Base-by-base conservation (phyloP, 2,113 vertebrate genomes). In the Ia io region DNA sequence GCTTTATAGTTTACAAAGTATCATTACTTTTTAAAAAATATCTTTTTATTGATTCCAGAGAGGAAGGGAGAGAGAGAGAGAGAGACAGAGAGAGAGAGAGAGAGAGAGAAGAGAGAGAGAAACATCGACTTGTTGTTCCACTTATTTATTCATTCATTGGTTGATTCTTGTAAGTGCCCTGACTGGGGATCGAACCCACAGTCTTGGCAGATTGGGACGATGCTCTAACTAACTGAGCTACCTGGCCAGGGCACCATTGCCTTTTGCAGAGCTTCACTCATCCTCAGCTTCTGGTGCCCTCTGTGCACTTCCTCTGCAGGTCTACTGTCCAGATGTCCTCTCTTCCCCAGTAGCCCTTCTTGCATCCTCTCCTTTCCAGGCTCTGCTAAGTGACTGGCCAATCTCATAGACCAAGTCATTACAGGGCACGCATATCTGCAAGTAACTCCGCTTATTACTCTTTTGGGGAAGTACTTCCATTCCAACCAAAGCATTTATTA, bases 401-500 rank as follows among this genome's bases (percentile, higher is more conserved):
- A 95, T 90, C 13, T 73, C 80, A 92, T 42, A 80, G 70, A 73
- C 32, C 30, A 74, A 83, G 53, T 78, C 44, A 86, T 59, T 51
- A 88, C 35, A 83, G 47, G 35, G 14, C 84, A 32, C 77, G 49
- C 53, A 32, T 35, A 77, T 78, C 82, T 94, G 84, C 84, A 90
- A 76, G 82, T 70, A 76, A 63, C 3, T 49, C 74, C 51, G 65
- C 65, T 90, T 94, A 79, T 90, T 65, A 32, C 1, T 8, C 32
- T 9, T 76, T 94, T 42, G 23, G 28, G 49, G 71, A 79, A 80
- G n/a, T 84, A 80, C 76, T 95, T 91, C 44, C 61, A 91, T 71
- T 76, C 44, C 92, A 86, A 91, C 73, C 61, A 70, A 83, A 96
- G 71, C 30, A 30, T 93, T 88, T 73, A 25, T 88, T 78, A 94